Base-by-base conservation (phyloP, 2,888 invertebrate genomes). In the Nineta flava region DNA sequence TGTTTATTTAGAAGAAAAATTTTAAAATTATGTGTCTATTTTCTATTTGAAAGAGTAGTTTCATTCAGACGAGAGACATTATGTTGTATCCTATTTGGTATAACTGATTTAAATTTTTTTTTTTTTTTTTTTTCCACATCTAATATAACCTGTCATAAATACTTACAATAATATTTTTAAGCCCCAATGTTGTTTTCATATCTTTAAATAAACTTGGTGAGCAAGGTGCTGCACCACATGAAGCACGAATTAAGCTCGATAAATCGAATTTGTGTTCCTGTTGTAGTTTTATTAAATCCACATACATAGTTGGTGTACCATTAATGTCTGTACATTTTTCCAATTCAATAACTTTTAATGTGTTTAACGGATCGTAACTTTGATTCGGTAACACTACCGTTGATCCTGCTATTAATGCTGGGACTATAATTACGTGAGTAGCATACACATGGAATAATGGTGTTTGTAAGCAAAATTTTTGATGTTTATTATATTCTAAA, bases 251-350 rank as follows among this genome's bases (percentile, higher is more conserved):
- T 1, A 71, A 57, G 1, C 63, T 65, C 46, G 72, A 70, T 21
- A 77, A 65, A 1, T 71, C 66, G n/a, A 68, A 58, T 12, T 70
- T 63, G 9, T 70, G 54, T 51, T 68, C 63, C 31, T 65, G 65
- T 57, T 75, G 74, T 6, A 64, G 64, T 21, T 71, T 70, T 42
- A 87, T 64, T 55, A 87, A 69, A 66, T 88, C 87, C 12, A 86
- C 77, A 64, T 84, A 85, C 90, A 90, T 90, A 2, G 91, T 90
- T 6, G 91, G 88, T 0, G 88, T 87, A 38, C 88, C 88, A 60
- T 80, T 80, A 26, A 83, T 62, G 1, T 79, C 65, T 0, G 77
- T 77, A 59, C 87, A 87, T 76, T 75, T 78, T 64, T 90, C 83
- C 19, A 74, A 65, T 19, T 73, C 65, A 4, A 87, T 74, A 0